A percentile compares a stretch with the other conserved stretches of the same genome.
Evolutionary conservation across 1,140 invertebrate species (phyloP).

Genomic region (Cotesia chilonis): DNA sequence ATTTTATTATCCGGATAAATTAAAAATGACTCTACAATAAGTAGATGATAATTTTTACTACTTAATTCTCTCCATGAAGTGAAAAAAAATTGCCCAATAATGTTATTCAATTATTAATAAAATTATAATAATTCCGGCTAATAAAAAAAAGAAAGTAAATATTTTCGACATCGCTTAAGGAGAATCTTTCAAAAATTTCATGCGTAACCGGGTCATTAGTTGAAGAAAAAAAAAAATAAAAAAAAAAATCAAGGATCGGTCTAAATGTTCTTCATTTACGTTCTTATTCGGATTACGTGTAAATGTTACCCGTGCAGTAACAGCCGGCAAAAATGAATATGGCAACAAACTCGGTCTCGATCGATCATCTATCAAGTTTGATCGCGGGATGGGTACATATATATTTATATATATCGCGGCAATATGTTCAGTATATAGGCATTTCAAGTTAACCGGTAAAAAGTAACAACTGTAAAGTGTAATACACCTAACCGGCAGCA

Average conservation of each 20-base stretch:
- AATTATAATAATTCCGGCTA: neutral
- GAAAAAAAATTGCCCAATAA: too few species aligned
- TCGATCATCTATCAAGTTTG: slow-evolving; percentile 9
- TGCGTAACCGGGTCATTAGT: too few species aligned
- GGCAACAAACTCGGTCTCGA: slow-evolving; percentile 4
- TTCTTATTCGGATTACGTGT: too few species aligned
- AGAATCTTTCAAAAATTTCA: neutral
- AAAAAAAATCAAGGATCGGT: too few species aligned
- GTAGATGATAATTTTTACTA: too few species aligned
- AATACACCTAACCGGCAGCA: slow-evolving; percentile 42
- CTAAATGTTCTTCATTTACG: too few species aligned
- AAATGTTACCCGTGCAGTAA: too few species aligned
- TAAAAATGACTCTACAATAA: too few species aligned
- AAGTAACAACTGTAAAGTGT: neutral
- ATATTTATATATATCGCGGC: neutral
- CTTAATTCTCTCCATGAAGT: too few species aligned
- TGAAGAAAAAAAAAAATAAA: too few species aligned
- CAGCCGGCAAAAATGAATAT: neutral
- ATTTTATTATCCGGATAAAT: too few species aligned
- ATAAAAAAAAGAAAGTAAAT: slow-evolving; percentile 5
- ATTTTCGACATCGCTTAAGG: too few species aligned
- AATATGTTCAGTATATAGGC: neutral
- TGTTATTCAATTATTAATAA: neutral
- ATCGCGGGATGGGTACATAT: neutral
- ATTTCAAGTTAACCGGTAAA: slow-evolving; percentile 24